These are phyloP conservation scores for Ceyx erithaca DNA, from an alignment of 2,797 vertebrate genomes.

Conservation along the genomic window DNA sequence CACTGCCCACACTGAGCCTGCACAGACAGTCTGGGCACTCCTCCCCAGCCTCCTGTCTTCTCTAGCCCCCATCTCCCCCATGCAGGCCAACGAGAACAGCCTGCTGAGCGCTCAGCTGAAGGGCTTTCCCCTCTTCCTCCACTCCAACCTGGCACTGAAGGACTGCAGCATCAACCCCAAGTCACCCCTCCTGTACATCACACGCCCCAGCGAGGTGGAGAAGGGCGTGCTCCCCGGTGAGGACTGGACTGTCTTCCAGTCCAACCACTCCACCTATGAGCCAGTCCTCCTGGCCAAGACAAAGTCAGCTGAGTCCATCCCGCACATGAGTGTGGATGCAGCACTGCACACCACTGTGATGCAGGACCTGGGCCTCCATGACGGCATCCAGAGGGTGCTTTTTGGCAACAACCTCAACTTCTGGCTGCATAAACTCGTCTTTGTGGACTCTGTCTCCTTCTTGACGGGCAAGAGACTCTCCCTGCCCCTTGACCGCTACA, in stretches of 20 bases:
- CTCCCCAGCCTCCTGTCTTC: accelerated
- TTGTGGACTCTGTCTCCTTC: slow-evolving; percentile 95
- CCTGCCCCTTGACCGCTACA: slow-evolving; percentile 92
- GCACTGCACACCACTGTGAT: slow-evolving; percentile 94
- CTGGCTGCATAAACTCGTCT: slow-evolving; percentile 97
- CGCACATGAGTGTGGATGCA: slow-evolving; percentile 86
- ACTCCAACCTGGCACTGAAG: slow-evolving; percentile 96
- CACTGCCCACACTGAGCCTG: background rate
- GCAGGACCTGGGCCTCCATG: slow-evolving; percentile 96
- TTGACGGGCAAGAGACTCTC: slow-evolving; percentile 95
- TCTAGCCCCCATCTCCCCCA: background rate
- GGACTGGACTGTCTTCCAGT: slow-evolving; percentile 99
- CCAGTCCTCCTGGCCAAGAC: slow-evolving; percentile 95
- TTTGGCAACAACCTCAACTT: slow-evolving; percentile 98
- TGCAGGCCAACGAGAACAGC: slow-evolving; percentile 98
- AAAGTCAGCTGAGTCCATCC: slow-evolving; percentile 89
- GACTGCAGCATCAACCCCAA: slow-evolving; percentile 97
- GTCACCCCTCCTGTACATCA: slow-evolving; percentile 95
- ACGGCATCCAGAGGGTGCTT: slow-evolving; percentile 95
- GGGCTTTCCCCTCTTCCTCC: slow-evolving; percentile 97
- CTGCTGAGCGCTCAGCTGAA: slow-evolving; percentile 97
- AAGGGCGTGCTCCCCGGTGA: slow-evolving; percentile 93
- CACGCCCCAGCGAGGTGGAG: slow-evolving; percentile 90
- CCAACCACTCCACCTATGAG: slow-evolving; percentile 97
- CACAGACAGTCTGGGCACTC: background rate